Base-by-base conservation (phyloP, 2,888 invertebrate species). In the Andricus quercusramuli region DNA sequence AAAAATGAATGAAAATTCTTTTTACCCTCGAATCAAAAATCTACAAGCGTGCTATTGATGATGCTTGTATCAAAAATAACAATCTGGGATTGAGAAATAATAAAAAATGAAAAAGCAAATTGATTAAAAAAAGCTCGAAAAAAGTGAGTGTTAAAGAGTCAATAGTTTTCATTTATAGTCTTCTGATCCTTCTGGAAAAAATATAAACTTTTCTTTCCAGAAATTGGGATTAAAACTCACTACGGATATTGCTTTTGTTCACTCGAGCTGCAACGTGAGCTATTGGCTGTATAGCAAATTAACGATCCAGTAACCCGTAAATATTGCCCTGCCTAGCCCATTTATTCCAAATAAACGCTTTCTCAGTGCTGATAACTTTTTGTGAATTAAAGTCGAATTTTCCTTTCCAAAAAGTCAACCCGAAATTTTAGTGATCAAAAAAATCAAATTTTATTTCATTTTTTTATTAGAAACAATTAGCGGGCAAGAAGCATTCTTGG, bases 171-270 rank as follows among this genome's bases (percentile, higher is more conserved):
- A 29, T 29, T 29, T 29, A 29, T 29, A 65, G 32, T 0, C 5
- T 32, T 32, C 9, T 32, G 1, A 32, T 20, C 20, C n/a, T 11
- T 22, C 1, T 20, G 20, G 37, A 67, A 67, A 67, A 67, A 67
- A 67, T 65, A 20, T 4, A 29, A 32, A 29, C 17, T 15, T 65
- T 65, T 32, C 65, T 65, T 37, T 29, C 37, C 32, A 65, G 32
- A n/a, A 67, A n/a, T 41, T 20, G 13, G 8, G 47, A 68, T 68
- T 47, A 44, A 22, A 44, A 13, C 32, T 32, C 56, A n/a, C 56
- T 59, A 22, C n/a, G 44, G 44, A 68, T 68, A 68, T 68, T 47
- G 68, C 44, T 68, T 68, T 47, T 68, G 68, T 68, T 68, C 68
- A 68, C 44, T n/a, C n/a, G 17, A 13, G 68, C 44, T 68, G 47